Evolutionary conservation across 1,140 invertebrate genomes (phyloP).

Genomic region (Stegodyphus mimosarum): DNA sequence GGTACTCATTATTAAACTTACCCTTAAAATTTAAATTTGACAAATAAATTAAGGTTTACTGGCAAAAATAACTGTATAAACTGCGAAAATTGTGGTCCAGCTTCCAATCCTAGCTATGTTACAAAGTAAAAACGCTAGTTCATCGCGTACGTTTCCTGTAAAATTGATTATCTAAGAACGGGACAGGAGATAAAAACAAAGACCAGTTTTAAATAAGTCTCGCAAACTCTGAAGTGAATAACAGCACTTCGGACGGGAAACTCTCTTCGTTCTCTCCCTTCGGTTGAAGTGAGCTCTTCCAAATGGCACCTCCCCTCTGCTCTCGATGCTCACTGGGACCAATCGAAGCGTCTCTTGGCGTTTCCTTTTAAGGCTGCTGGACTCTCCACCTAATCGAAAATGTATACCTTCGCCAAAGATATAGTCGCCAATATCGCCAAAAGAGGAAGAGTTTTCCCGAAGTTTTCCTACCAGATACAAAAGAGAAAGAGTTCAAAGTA

Average conservation of each 20-base stretch:
- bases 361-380: slow-evolving; percentile 45
- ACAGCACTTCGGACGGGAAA: too few species aligned
- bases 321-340: slow-evolving; percentile 49
- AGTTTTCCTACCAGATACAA: neutral
- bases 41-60: too few species aligned
- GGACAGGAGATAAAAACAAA: too few species aligned
- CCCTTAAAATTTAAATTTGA: too few species aligned
- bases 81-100: too few species aligned
- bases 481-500: neutral
- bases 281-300: slow-evolving; percentile 20
- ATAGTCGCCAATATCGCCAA: slow-evolving; percentile 30
- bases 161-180: too few species aligned
- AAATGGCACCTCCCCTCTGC: slow-evolving; percentile 43
- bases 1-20: too few species aligned
- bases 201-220: neutral
- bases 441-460: neutral
- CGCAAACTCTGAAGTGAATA: neutral
- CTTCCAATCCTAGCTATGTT: too few species aligned
- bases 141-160: too few species aligned
- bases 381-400: slow-evolving; percentile 40
- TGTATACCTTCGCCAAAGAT: neutral
- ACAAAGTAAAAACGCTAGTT: too few species aligned
- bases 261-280: slow-evolving; percentile 12
- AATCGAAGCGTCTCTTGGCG: slow-evolving; percentile 59
- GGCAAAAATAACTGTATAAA: too few species aligned